Base-by-base conservation (phyloP, 2,113 vertebrate genomes). In the Anas platyrhynchos region DNA sequence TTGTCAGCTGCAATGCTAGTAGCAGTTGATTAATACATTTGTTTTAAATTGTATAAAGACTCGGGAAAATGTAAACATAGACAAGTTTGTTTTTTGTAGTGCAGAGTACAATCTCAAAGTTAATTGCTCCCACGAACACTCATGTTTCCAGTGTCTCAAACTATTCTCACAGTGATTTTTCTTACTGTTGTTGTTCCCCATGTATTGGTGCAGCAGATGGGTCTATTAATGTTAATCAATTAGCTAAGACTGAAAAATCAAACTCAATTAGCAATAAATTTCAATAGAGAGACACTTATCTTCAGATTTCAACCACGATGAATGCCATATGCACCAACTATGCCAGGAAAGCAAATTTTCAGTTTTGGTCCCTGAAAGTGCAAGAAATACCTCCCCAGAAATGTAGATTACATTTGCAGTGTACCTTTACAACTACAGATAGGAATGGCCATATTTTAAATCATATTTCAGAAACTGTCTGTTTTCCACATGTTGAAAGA, bases 141-240 rank as follows among this genome's bases (percentile, higher is more conserved):
- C 62, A 73, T 77, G 56, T 77, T 95, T 95, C 54, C 76, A 88
- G 11, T 72, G 68, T 91, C 84, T 95, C n/a, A 83, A 66, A 76
- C 46, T 93, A 62, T 94, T 91, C 78, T 94, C 44, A 58, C 8
- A 85, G 69, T 79, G 93, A 95, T 98, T 94, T 93, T 71, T 97
- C 83, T 88, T 92, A 78, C 55, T 84, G 61, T 50, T 92, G 52
- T 67, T 89, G 36, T 92, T 93, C 59, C 61, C 34, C 71, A 48
- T 78, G 32, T 91, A 85, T 38, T 93, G 87, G 69, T 84, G 44
- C 65, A 96, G 87, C 91, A 97, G 93, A 97, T 95, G 91, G 83
- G 71, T 97, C 52, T 71, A 96, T 97, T 97, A 97, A 92, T 94
- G 93, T 91, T 97, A 96, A 97, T 97, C 86, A 97, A 96, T 97